phyloP scores from a whole-genome alignment of 2,888 invertebrate species.

The Xiphydria camelus region DNA sequence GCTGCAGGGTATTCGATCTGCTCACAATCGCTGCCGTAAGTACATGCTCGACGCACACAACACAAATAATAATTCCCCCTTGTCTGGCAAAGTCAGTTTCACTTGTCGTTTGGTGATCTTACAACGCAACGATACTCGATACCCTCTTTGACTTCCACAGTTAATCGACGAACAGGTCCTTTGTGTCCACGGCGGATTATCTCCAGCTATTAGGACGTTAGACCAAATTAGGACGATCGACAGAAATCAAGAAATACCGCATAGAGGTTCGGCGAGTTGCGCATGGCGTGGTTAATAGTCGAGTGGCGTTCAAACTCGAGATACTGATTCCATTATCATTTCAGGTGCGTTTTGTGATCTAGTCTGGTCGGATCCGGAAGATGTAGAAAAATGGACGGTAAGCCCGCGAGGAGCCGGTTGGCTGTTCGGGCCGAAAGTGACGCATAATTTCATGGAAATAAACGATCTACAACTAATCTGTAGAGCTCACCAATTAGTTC shows the following conservation, averaged over 20 bases:
- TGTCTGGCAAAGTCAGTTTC: too few species aligned
- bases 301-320: too few species aligned
- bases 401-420: conserved; percentile 98
- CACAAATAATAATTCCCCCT: too few species aligned
- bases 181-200: conserved; percentile 97
- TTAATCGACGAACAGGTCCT: conserved; percentile 96
- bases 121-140: too few species aligned
- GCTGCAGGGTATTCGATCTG: conserved; percentile 97
- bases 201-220: conserved; percentile 93
- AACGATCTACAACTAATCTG: conserved; percentile 94
- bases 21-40: conserved; percentile 95
- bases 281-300: too few species aligned
- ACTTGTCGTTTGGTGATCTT: too few species aligned
- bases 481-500: conserved; percentile 97
- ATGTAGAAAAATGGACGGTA: conserved; percentile 89
- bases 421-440: conserved; percentile 94
- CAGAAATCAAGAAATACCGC: conserved; percentile 96
- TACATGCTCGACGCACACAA: conserved; percentile 41
- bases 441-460: conserved; percentile 90
- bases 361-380: conserved; percentile 99
- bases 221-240: conserved; percentile 96
- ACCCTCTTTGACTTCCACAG: too few species aligned
- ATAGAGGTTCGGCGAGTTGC: conserved; percentile 68
- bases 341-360: conserved; percentile 93
- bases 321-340: too few species aligned